These are phyloP conservation scores for Odontomyia ornata DNA, from an alignment of 2,888 invertebrate genomes.

Conservation along the genomic window DNA sequence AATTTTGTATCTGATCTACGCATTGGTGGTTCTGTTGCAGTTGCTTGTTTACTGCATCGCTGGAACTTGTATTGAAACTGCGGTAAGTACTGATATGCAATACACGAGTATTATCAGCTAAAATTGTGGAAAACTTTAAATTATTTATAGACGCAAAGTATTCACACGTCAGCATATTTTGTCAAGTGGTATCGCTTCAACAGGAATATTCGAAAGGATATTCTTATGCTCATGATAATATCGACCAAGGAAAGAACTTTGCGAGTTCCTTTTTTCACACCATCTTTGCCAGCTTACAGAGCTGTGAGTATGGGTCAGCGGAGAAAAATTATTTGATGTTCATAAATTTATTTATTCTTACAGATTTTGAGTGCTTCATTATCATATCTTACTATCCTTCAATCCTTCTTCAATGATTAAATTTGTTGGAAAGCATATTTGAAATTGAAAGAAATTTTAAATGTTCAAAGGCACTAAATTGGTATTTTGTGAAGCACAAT, in stretches of 20 bases:
- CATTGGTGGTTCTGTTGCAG: slow-evolving; percentile 3
- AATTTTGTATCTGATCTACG: slow-evolving; percentile 27
- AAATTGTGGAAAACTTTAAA: neutral
- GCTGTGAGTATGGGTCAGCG: slow-evolving; percentile 39
- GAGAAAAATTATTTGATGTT: neutral
- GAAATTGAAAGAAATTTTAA: too few species aligned
- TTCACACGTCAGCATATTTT: slow-evolving; percentile 27
- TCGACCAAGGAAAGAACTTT: slow-evolving; percentile 5
- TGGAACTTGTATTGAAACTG: neutral
- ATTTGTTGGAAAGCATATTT: too few species aligned
- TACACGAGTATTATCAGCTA: too few species aligned
- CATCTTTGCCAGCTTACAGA: slow-evolving; percentile 29
- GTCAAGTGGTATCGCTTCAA: slow-evolving; percentile 21
- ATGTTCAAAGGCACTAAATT: too few species aligned
- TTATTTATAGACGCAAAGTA: slow-evolving; percentile 10
- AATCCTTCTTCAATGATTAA: slow-evolving; percentile 21
- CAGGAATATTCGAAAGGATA: slow-evolving; percentile 11
- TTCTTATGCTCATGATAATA: slow-evolving; percentile 20
- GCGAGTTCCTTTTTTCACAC: slow-evolving; percentile 27
- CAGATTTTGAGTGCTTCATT: slow-evolving; percentile 27
- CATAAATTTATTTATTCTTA: neutral
- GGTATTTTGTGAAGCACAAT: too few species aligned
- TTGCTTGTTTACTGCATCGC: slow-evolving; percentile 21
- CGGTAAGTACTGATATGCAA: slow-evolving; percentile 4
- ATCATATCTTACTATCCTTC: slow-evolving; percentile 32